Evolutionary conservation across 2,888 invertebrate genomes (phyloP).

Genomic region (Priapulus caudatus): DNA sequence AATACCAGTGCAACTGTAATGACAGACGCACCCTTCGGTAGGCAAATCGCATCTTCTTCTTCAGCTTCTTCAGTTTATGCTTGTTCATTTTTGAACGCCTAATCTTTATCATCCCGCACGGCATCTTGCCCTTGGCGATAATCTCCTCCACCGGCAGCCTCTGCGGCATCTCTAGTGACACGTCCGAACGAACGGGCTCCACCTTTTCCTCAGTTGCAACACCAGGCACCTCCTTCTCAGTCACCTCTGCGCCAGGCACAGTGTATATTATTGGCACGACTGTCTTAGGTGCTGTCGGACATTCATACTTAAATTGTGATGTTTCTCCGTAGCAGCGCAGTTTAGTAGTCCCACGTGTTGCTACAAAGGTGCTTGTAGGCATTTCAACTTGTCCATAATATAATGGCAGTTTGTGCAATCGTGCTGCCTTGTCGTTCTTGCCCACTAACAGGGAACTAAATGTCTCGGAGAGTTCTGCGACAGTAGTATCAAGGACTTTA

Average conservation of each 20-base stretch:
- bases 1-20: too few relatives aligned
- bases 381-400: too few relatives aligned
- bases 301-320: too few relatives aligned
- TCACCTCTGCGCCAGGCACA: neutral
- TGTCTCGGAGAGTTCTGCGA: too few relatives aligned
- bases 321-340: too few relatives aligned
- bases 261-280: neutral
- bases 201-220: neutral
- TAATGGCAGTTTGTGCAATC: too few relatives aligned
- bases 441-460: too few relatives aligned
- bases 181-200: neutral
- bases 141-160: neutral
- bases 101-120: conserved; percentile 45
- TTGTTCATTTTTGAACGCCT: conserved; percentile 71
- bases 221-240: neutral
- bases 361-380: too few relatives aligned
- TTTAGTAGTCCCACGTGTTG: too few relatives aligned
- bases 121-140: neutral
- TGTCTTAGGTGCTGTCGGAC: neutral
- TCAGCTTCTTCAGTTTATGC: conserved; percentile 64
- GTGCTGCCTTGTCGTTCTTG: too few relatives aligned
- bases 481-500: too few relatives aligned
- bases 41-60: conserved; percentile 62
- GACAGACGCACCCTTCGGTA: conserved; percentile 53
- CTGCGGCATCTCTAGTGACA: neutral